Evolutionary conservation across 2,113 vertebrate species (phyloP).

Genomic region (Megaceryle maxima): DNA sequence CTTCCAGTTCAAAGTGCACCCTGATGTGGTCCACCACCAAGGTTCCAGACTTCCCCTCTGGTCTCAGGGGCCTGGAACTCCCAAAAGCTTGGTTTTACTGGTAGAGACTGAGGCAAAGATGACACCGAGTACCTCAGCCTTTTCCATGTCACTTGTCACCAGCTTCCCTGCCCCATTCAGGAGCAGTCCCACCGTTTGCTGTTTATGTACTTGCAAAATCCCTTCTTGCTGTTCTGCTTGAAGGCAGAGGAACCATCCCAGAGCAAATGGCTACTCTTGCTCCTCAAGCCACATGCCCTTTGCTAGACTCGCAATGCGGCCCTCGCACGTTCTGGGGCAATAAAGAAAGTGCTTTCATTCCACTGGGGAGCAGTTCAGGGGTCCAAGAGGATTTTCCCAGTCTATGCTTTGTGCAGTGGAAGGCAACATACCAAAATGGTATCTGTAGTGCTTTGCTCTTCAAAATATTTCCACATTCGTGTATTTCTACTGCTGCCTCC

Average conservation of each 20-base stretch:
- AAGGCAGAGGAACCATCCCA: not conserved
- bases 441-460: conserved; percentile 13
- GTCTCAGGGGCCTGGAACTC: not conserved
- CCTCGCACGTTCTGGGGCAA: not conserved
- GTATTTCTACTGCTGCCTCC: conserved; percentile 15
- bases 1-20: not conserved
- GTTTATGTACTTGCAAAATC: not conserved
- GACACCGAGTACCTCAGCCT: not conserved
- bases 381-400: not conserved
- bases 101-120: not conserved
- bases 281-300: not conserved
- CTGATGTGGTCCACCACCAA: not conserved
- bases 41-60: not conserved
- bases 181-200: not conserved
- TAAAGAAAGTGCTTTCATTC: not conserved
- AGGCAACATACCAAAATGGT: not conserved
- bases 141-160: not conserved
- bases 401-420: conserved; percentile 46
- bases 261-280: not conserved
- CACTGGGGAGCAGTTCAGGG: not conserved
- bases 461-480: not conserved
- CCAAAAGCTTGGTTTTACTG: not conserved
- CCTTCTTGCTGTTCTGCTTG: not conserved
- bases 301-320: not conserved
- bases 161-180: not conserved